A percentile compares a stretch with the other conserved stretches of the same genome.
These are phyloP conservation scores for Xiphorhynchus elegans DNA, from an alignment of 2,113 vertebrate genomes.

Conservation along the genomic window DNA sequence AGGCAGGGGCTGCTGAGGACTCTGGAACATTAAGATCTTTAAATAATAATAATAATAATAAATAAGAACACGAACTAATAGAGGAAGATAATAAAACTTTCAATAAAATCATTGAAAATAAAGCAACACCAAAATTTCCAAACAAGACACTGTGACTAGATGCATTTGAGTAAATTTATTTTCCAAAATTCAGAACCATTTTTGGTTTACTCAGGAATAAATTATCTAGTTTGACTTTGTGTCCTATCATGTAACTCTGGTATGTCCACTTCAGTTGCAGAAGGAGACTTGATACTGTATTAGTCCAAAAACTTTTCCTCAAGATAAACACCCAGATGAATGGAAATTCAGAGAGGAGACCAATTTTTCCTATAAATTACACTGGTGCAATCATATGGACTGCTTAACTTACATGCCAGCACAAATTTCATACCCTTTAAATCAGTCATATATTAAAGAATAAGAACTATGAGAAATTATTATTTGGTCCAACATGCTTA, in stretches of 20 bases:
- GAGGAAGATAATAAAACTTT: background rate
- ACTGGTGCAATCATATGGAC: background rate
- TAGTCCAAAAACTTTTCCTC: background rate
- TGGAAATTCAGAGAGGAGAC: background rate
- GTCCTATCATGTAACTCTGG: background rate
- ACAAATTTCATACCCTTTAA: background rate
- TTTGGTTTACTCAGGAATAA: background rate
- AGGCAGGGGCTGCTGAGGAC: background rate
- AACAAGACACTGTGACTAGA: background rate
- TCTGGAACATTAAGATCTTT: background rate
- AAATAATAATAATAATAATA: background rate
- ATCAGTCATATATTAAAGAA: background rate
- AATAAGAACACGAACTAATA: background rate
- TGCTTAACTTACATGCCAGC: background rate
- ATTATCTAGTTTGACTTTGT: background rate
- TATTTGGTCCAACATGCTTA: background rate
- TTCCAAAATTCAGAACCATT: background rate
- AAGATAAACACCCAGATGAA: background rate
- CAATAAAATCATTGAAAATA: background rate
- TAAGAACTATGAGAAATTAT: background rate
- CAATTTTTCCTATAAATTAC: background rate
- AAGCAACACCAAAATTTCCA: background rate
- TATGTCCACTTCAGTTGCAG: background rate
- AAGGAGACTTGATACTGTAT: background rate
- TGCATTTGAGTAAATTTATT: background rate